These are phyloP conservation scores for Hemithea aestivaria DNA, from an alignment of 2,888 invertebrate species.

Conservation along the genomic window DNA sequence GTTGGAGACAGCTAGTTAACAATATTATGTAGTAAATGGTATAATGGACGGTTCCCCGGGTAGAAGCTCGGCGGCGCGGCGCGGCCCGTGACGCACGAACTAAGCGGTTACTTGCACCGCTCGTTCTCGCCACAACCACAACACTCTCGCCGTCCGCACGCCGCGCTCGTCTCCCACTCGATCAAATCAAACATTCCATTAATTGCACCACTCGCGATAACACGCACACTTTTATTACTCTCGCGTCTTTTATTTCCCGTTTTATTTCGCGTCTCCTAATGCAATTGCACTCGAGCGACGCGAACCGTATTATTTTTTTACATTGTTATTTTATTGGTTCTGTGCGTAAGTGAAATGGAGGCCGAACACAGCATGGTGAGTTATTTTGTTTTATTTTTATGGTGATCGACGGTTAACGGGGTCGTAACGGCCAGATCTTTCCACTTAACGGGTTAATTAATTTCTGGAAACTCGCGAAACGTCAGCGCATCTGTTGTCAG, in stretches of 20 bases:
- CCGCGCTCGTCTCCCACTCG: slow-evolving; percentile 36
- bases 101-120: background rate
- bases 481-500: slow-evolving; percentile 15
- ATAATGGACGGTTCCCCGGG: slow-evolving; percentile 29
- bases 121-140: slow-evolving; percentile 27
- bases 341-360: slow-evolving; percentile 64
- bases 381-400: slow-evolving; percentile 31
- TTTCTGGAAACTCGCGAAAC: slow-evolving; percentile 17
- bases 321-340: slow-evolving; percentile 59
- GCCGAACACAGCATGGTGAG: slow-evolving; percentile 56
- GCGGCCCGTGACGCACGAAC: slow-evolving; percentile 30
- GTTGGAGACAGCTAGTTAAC: too few species aligned
- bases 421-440: slow-evolving; percentile 25
- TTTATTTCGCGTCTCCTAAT: slow-evolving; percentile 70
- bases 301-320: slow-evolving; percentile 60
- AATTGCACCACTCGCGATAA: slow-evolving; percentile 69
- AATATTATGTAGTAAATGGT: too few species aligned
- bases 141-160: slow-evolving; percentile 46
- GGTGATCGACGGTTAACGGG: slow-evolving; percentile 20
- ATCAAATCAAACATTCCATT: slow-evolving; percentile 67
- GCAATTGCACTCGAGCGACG: slow-evolving; percentile 72
- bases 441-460: slow-evolving; percentile 23
- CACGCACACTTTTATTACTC: slow-evolving; percentile 63
- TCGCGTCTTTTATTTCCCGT: slow-evolving; percentile 66
- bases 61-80: slow-evolving; percentile 16